Evolutionary conservation across 2,888 invertebrate species (phyloP), one percentile per base, ranked within the genome.

Genomic region (Teleogryllus oceanicus): DNA sequence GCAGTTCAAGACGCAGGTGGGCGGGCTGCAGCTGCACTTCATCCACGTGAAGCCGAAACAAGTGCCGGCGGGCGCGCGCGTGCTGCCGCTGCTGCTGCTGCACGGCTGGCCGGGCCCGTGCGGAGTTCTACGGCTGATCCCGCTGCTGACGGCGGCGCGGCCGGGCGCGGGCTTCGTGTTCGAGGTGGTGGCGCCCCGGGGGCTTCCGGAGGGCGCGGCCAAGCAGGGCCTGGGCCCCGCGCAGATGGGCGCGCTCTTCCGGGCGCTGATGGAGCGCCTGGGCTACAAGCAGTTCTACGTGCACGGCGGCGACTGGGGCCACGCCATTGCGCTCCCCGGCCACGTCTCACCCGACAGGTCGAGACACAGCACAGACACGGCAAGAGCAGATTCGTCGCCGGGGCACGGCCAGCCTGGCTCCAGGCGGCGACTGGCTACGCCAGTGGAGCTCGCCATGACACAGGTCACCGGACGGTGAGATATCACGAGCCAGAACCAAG

Each of bases 81-180:
- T 91, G 1, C 83, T 92, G 1, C 94, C 96, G 0, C 83, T 96
- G 13, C 85, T 96, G 10, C 80, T 96, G 76, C 85, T 94, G 20
- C 96, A 96, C 84, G 95, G 96, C 37, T 96, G 96, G 96, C 96
- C 96, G 0, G 94, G 95, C 3, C 94, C 0, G 86, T 96, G 2
- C 89, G 92, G 80, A 50, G 76, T 96, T 95, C 86, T 93, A 94
- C 85, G 93, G 80, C 86, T 94, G 21, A 91, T 94, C 79, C 94
- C 94, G 0, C 84, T 91, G 81, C 85, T 94, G 62, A 92, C 89
- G 0, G 88, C 87, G 0, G 89, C 89, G 0, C 86, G 86, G 10
- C 84, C 87, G 0, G 89, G 89, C 76, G 85, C 88, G 37, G 88
- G 90, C 74, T 92, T 92, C 83, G 92, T 91, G 0, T 93, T 93